phyloP scores from a whole-genome alignment of 2,797 vertebrate species.

The Echiichthys vipera region DNA sequence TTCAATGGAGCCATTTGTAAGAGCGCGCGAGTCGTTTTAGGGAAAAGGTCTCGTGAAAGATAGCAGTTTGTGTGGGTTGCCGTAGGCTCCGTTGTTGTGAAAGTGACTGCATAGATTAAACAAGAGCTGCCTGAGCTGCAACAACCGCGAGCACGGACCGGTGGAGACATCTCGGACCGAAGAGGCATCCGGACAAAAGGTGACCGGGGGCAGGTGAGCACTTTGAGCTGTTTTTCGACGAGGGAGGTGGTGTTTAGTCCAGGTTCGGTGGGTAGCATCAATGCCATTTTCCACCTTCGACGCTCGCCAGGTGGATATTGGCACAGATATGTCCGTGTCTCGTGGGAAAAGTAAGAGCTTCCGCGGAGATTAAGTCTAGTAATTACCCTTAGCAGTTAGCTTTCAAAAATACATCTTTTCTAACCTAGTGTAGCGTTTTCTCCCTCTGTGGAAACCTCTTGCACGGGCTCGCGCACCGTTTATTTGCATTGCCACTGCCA shows the following conservation, averaged over 20 bases:
- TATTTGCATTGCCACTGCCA: not conserved
- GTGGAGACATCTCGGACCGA: slow-evolving; percentile 8
- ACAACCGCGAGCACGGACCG: slow-evolving; percentile 18
- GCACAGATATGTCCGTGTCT: not conserved
- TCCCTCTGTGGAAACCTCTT: no score
- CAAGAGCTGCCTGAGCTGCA: slow-evolving; percentile 31
- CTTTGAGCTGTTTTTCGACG: not conserved
- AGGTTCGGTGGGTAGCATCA: not conserved
- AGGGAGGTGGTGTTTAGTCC: not conserved
- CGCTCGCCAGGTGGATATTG: slow-evolving; percentile 28
- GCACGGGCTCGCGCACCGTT: slow-evolving; percentile 14
- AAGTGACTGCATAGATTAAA: slow-evolving; percentile 58
- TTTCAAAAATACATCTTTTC: not conserved
- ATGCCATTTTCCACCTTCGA: slow-evolving; percentile 5
- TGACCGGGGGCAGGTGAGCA: slow-evolving; percentile 66
- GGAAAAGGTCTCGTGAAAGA: slow-evolving; percentile 39
- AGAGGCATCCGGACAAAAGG: slow-evolving; percentile 42
- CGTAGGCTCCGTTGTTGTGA: slow-evolving; percentile 28
- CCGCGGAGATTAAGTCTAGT: not conserved
- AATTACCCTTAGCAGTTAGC: rapidly evolving
- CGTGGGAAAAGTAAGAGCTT: not conserved
- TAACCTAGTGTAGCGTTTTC: not conserved
- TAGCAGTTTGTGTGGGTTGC: slow-evolving; percentile 55
- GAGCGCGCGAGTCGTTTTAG: slow-evolving; percentile 31
- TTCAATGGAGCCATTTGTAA: slow-evolving; percentile 45